Base-by-base conservation (phyloP, 2,888 invertebrate species). In the Orchestes rusci region DNA sequence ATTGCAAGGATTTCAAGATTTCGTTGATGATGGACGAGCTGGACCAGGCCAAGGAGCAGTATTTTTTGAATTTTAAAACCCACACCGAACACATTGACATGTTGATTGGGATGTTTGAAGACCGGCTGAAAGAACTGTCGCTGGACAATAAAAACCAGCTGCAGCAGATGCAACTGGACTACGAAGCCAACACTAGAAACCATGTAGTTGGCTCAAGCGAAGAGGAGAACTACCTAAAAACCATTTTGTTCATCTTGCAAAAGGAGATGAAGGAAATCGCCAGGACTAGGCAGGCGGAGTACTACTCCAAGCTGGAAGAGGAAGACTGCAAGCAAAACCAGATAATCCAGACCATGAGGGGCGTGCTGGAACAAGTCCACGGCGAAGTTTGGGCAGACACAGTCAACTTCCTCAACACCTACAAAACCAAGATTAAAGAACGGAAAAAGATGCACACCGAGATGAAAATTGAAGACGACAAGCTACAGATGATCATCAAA, bases 231-330 rank as follows among this genome's bases (percentile, higher is more conserved):
- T 59, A 72, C 68, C 39, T 76, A 3, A 66, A 65, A 51, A 65
- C 64, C 3, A 64, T 67, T 56, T 39, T 74, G 52, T 75, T 73
- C 55, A 72, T 73, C 32, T 64, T 73, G 20, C 73, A 76, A 41
- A 70, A 74, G 13, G 67, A 56, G 3, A 59, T 56, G 38, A 64
- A 62, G 29, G 58, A 63, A 29, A 59, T 62, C n/a, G 61, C 59
- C 29, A 59, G 60, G 38, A 52, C 52, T 18, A 56, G 63, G 5
- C 52, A 61, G 17, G 63, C 63, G 2, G 66, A 66, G 36, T 65
- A 62, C 42, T 60, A 61, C 34, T 61, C 62, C 1, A 62, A 60
- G 52, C 41, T 64, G 7, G 64, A 67, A 38, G 64, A 65, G 44
- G 62, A 63, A 45, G 59, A 57, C 3, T 56, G 59, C 0, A 64